phyloP scores from a whole-genome alignment of 1,140 invertebrate genomes.

The Ctenoplectra terminalis region DNA sequence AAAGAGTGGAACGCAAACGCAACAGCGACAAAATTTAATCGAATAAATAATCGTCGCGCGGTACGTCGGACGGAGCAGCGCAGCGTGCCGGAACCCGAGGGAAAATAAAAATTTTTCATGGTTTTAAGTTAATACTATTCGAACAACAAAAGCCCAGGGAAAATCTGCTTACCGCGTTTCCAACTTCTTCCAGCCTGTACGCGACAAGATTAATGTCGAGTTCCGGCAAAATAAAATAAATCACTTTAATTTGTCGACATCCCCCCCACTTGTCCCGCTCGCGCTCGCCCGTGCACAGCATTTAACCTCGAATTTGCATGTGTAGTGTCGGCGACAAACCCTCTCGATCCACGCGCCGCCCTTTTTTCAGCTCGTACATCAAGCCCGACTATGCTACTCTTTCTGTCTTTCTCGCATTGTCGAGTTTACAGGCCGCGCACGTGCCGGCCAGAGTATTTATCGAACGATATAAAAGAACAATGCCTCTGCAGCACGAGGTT shows the following conservation, averaged over 20 bases:
- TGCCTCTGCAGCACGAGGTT: background rate
- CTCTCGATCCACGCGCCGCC: conserved; percentile 3
- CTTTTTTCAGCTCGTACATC: conserved; percentile 2
- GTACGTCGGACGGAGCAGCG: background rate
- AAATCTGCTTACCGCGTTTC: conserved; percentile 24
- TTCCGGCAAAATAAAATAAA: conserved; percentile 29
- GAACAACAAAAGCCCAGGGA: background rate
- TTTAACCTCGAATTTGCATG: conserved; percentile 24
- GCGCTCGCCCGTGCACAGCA: too few relatives aligned
- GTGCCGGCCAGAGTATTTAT: conserved; percentile 14
- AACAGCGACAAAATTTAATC: background rate
- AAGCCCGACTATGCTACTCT: background rate
- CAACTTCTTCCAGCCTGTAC: conserved; percentile 1
- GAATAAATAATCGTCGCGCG: background rate
- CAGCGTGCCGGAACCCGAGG: too few relatives aligned
- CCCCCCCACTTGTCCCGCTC: background rate
- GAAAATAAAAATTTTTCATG: background rate
- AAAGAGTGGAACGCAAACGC: too few relatives aligned
- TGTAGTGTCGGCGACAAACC: background rate
- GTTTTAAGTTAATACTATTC: background rate
- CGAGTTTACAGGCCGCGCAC: conserved; percentile 19
- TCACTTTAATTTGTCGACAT: conserved; percentile 39
- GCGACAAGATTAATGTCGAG: conserved; percentile 33
- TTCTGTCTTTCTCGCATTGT: too few relatives aligned
- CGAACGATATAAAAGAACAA: conserved; percentile 19